These are phyloP conservation scores for Chloebia gouldiae DNA, from an alignment of 2,113 vertebrate genomes.

Conservation along the genomic window DNA sequence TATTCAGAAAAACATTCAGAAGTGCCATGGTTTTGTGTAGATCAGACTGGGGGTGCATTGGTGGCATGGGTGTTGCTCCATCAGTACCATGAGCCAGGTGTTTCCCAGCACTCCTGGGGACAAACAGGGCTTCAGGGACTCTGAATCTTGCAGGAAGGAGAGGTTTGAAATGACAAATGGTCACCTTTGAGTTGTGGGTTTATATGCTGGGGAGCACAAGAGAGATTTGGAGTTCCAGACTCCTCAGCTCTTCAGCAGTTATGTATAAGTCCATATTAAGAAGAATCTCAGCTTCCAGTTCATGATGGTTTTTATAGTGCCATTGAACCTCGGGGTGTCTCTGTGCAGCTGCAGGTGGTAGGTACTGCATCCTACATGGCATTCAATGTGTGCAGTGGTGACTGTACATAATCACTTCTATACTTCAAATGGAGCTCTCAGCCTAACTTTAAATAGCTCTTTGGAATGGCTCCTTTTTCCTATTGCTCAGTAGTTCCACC, in stretches of 20 bases:
- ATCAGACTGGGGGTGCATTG: not conserved
- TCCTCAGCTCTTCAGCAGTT: not conserved
- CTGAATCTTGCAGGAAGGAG: not conserved
- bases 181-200: not conserved
- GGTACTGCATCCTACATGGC: not conserved
- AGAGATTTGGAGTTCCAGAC: not conserved
- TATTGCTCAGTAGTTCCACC: not conserved
- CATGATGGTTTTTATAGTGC: not conserved
- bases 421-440: not conserved
- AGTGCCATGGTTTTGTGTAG: not conserved
- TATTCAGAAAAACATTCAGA: not conserved
- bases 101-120: not conserved
- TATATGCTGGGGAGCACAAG: not conserved
- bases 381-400: not conserved
- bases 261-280: not conserved
- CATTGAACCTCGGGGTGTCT: not conserved
- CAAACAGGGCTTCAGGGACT: not conserved
- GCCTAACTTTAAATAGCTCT: not conserved
- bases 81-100: not conserved
- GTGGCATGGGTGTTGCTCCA: not conserved
- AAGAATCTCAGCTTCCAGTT: not conserved
- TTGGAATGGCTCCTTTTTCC: not conserved
- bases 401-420: not conserved
- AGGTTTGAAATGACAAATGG: not conserved
- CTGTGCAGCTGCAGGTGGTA: not conserved